Evolutionary conservation across 1,140 invertebrate species (phyloP).

Genomic region (Idris sp.): DNA sequence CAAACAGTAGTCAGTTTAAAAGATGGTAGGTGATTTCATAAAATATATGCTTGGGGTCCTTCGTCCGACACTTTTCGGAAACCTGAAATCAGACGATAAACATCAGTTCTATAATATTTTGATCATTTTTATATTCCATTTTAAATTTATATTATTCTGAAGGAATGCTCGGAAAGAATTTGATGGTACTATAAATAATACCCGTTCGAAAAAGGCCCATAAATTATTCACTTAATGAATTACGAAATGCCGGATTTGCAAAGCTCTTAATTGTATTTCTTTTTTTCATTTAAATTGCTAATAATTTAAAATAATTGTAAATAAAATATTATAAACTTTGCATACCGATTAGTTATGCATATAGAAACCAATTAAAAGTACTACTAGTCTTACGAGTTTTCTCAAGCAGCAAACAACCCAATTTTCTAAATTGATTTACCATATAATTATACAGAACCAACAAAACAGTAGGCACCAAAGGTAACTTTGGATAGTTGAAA

Average conservation of each 20-base stretch:
- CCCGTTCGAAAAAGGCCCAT: not conserved
- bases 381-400: too few relatives aligned
- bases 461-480: too few relatives aligned
- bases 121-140: constrained; percentile 6
- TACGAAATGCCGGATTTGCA: too few relatives aligned
- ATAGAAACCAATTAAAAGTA: too few relatives aligned
- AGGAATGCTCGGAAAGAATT: constrained; percentile 42
- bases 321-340: too few relatives aligned
- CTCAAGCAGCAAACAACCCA: too few relatives aligned
- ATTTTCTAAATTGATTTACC: too few relatives aligned
- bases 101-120: constrained; percentile 28
- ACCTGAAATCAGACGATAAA: constrained; percentile 8
- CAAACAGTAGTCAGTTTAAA: constrained; percentile 36
- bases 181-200: constrained; percentile 23
- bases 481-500: constrained; percentile 20
- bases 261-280: too few relatives aligned
- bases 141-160: constrained; percentile 17
- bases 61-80: constrained; percentile 8
- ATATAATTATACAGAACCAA: too few relatives aligned
- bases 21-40: constrained; percentile 5
- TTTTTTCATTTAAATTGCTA: too few relatives aligned
- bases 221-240: constrained; percentile 28
- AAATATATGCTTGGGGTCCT: constrained; percentile 14
- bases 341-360: too few relatives aligned
- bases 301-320: too few relatives aligned